Evolutionary conservation across 1,140 invertebrate species (phyloP).

Genomic region (Calephelis nemesis): DNA sequence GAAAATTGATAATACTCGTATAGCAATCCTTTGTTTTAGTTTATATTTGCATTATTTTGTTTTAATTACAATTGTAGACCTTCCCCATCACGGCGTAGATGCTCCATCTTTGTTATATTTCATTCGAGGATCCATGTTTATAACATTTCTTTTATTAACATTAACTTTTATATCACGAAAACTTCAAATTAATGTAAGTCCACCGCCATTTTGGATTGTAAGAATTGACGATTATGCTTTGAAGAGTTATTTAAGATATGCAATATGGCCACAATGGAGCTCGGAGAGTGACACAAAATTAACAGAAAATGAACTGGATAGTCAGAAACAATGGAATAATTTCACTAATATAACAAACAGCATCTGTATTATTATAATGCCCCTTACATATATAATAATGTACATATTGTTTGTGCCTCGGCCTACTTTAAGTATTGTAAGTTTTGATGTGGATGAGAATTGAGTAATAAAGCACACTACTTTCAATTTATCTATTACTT

Average conservation of each 20-base stretch:
- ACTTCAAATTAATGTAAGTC: constrained; percentile 24
- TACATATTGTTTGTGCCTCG: constrained; percentile 32
- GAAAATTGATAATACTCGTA: constrained; percentile 20
- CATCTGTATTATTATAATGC: constrained; percentile 24
- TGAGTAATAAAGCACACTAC: constrained; percentile 1
- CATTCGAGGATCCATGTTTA: constrained; percentile 34
- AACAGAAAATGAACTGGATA: constrained; percentile 15
- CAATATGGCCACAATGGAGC: constrained; percentile 33
- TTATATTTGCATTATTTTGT: constrained; percentile 41
- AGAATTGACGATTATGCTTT: constrained; percentile 32
- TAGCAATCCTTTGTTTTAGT: constrained; percentile 36
- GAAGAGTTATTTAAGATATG: constrained; percentile 26
- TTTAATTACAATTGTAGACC: constrained; percentile 28
- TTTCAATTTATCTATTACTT: too few species aligned
- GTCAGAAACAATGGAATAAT: constrained; percentile 29
- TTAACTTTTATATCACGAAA: constrained; percentile 35
- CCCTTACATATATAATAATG: constrained; percentile 28
- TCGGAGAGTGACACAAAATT: constrained; percentile 2
- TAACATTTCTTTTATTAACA: constrained; percentile 33
- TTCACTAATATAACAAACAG: constrained; percentile 39
- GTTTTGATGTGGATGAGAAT: not conserved
- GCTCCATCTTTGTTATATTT: constrained; percentile 42
- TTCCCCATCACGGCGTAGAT: constrained; percentile 39
- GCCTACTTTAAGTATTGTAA: not conserved
- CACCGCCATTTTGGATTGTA: constrained; percentile 30